Evolutionary conservation across 2,888 invertebrate species (phyloP), one percentile per base, ranked within the genome.

Genomic region (Anthrax anthrax): DNA sequence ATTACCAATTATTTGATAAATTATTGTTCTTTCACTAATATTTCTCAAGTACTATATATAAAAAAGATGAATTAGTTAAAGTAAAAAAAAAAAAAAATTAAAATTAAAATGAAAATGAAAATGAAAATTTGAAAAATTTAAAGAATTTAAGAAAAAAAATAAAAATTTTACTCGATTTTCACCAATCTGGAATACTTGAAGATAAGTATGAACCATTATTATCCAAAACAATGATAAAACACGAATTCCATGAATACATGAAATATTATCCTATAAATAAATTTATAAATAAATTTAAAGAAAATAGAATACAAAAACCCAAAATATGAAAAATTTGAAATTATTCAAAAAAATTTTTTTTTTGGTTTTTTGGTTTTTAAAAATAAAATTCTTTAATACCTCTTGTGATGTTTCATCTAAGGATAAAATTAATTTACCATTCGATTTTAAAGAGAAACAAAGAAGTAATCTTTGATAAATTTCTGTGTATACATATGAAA

Each of bases 1-100:
- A 64, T 88, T 88, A 48, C 85, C 83, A 48, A 88, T 80, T 1
- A 85, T 80, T 64, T 88, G 87, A 65, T 84, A 88, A 67, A 81
- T 72, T 62, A 84, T 80, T 56, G 80, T 79, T 47, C 84, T 73
- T 63, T 87, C 86, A 0, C 80, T 82, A 52, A 85, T 73, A 2
- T 77, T 75, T 43, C 86, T 72, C 62, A 80, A 71, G 37, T 76
- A 79, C 72, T 86, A 80, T 42, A 50, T 4, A 23, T 6, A 23
- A 8, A 8, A 23, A 23, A 23, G 23, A 23, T 6, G 8, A 23
- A 8, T 4, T 6, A 6, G 8, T 23, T 23, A 23, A 23, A 23
- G 23, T 23, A 23, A 4, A 23, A 51, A 52, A 17, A 36, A 39
- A 47, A 48, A 42, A 42, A 43, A 47, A 17, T n/a, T 39, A 37